Conservation (phyloP, 2,888 invertebrate species). For the Drosophila tanythrix region DNA sequence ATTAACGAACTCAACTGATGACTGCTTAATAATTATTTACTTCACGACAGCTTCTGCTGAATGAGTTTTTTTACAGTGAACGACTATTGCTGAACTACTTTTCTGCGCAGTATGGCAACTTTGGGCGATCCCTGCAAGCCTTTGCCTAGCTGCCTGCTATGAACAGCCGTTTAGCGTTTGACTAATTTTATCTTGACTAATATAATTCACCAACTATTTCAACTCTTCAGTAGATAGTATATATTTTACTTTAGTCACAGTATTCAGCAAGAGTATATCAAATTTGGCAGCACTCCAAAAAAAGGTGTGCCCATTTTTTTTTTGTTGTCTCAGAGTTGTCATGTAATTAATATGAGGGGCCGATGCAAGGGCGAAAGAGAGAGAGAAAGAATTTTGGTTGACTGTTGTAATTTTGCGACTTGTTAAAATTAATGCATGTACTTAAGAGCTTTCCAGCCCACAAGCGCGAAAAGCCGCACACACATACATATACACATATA, state of each 20-base stretch:
- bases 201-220: neutral
- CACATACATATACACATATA: neutral
- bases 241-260: neutral
- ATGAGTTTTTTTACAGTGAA: neutral
- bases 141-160: neutral
- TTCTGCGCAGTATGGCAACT: neutral
- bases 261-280: conserved; percentile 1
- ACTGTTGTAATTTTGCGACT: conserved; percentile 47
- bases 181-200: neutral
- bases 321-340: neutral
- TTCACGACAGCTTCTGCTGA: neutral
- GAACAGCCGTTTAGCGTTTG: neutral
- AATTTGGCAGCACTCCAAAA: neutral
- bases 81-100: neutral
- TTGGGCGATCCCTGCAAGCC: neutral
- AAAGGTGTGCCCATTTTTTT: neutral
- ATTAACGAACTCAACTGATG: neutral
- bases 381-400: conserved; percentile 3
- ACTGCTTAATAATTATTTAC: neutral
- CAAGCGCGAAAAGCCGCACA: neutral
- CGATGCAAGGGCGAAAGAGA: neutral
- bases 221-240: neutral
- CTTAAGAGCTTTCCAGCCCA: conserved; percentile 59
- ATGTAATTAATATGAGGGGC: conserved; percentile 53
- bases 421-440: conserved; percentile 59